These are phyloP conservation scores for Uropsilus gracilis DNA, from an alignment of 2,113 vertebrate genomes.

Conservation along the genomic window DNA sequence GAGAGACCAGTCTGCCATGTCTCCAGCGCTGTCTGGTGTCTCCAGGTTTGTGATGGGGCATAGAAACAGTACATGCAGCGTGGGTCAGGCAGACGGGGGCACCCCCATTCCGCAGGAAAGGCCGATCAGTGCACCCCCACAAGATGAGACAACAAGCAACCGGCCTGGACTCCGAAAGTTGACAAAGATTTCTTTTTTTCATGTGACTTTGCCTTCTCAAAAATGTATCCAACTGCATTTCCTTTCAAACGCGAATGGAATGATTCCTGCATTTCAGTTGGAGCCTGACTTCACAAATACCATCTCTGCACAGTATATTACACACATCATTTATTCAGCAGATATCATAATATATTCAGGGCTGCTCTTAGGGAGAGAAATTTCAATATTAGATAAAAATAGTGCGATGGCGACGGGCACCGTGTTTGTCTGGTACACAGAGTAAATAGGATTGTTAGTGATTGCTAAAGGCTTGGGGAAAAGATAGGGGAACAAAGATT, in stretches of 20 bases:
- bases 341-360: conserved; percentile 85
- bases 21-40: background rate
- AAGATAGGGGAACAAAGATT: conserved; percentile 66
- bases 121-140: no score
- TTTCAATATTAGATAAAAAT: conserved; percentile 86
- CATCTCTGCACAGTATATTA: conserved; percentile 63
- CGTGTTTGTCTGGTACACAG: conserved; percentile 74
- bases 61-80: background rate
- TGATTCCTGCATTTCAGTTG: conserved; percentile 68
- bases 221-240: conserved; percentile 74
- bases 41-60: background rate
- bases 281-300: conserved; percentile 68
- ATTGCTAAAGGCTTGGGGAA: conserved; percentile 66
- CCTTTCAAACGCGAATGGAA: conserved; percentile 74
- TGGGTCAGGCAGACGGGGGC: background rate
- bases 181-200: background rate
- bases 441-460: conserved; percentile 81
- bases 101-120: background rate
- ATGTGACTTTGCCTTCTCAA: conserved; percentile 60
- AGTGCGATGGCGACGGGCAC: conserved; percentile 71
- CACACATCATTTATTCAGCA: conserved; percentile 82
- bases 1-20: background rate
- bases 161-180: conserved; percentile 44
- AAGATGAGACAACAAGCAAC: background rate
- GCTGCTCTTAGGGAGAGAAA: conserved; percentile 78